These are phyloP conservation scores for Ericerus pela DNA, from an alignment of 1,140 invertebrate species.

Conservation along the genomic window DNA sequence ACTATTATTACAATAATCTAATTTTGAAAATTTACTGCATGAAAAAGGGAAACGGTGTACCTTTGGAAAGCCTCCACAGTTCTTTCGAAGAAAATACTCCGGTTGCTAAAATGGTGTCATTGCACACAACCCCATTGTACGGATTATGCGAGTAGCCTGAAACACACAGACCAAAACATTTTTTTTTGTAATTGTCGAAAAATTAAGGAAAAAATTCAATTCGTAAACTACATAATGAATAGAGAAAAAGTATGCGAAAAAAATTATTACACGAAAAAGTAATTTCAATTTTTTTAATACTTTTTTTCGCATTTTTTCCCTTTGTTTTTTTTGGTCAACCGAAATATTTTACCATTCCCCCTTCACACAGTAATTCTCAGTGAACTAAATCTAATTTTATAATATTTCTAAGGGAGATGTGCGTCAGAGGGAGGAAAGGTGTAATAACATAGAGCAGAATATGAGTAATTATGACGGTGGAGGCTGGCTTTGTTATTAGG, in stretches of 20 bases:
- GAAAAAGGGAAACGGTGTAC: constrained; percentile 37
- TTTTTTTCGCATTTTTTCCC: too few species aligned
- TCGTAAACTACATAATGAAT: neutral
- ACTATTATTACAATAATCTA: too few species aligned
- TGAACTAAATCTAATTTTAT: neutral
- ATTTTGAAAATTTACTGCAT: constrained; percentile 11
- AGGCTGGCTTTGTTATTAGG: too few species aligned
- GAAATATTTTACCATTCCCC: constrained; percentile 6
- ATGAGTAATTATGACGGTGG: too few species aligned
- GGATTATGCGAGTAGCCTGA: constrained; percentile 88
- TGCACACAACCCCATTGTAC: constrained; percentile 93
- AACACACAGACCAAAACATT: constrained; percentile 14
- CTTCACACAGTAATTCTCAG: constrained; percentile 1
- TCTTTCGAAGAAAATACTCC: constrained; percentile 97
- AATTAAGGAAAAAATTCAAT: too few species aligned
- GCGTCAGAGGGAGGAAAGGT: neutral
- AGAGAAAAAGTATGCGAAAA: neutral
- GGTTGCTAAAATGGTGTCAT: constrained; percentile 94
- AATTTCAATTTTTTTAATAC: too few species aligned
- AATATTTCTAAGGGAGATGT: neutral
- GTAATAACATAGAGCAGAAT: too few species aligned
- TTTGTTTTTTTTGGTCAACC: too few species aligned
- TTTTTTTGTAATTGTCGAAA: too few species aligned
- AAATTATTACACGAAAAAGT: too few species aligned
- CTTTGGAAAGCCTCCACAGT: constrained; percentile 91